Percentiles rank a stretch among this genome's conserved stretches.
Evolutionary conservation across 1,140 invertebrate genomes (phyloP).

Genomic region (Chironomus striatipennis): DNA sequence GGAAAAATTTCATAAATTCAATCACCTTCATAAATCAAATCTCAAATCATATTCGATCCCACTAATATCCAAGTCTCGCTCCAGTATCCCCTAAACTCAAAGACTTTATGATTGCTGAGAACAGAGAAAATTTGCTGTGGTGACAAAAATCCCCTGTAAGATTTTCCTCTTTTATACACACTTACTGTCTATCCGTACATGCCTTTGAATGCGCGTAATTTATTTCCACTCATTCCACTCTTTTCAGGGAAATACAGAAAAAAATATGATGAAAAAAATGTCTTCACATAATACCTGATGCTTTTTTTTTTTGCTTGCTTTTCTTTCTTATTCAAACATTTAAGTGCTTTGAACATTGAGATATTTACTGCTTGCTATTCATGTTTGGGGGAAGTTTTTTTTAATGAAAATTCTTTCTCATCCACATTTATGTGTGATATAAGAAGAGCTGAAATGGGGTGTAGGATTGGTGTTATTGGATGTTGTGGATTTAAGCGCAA

Average conservation of each 20-base stretch:
- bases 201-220: conserved; percentile 6
- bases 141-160: not conserved
- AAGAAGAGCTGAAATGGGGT: no score
- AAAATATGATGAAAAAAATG: not conserved
- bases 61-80: not conserved
- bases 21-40: no score
- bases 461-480: no score
- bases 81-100: not conserved
- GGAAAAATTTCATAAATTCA: no score
- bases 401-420: conserved; percentile 9
- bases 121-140: not conserved
- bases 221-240: not conserved
- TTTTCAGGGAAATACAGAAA: not conserved
- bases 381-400: not conserved
- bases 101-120: no score
- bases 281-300: conserved; percentile 12
- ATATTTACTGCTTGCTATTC: not conserved
- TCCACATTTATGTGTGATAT: not conserved
- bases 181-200: not conserved
- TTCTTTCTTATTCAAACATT: not conserved
- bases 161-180: not conserved
- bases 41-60: no score
- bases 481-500: no score
- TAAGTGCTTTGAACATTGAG: not conserved
- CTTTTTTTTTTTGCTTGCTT: not conserved